Conservation (phyloP, 2,113 vertebrate genomes). For the Alligator sinensis region DNA sequence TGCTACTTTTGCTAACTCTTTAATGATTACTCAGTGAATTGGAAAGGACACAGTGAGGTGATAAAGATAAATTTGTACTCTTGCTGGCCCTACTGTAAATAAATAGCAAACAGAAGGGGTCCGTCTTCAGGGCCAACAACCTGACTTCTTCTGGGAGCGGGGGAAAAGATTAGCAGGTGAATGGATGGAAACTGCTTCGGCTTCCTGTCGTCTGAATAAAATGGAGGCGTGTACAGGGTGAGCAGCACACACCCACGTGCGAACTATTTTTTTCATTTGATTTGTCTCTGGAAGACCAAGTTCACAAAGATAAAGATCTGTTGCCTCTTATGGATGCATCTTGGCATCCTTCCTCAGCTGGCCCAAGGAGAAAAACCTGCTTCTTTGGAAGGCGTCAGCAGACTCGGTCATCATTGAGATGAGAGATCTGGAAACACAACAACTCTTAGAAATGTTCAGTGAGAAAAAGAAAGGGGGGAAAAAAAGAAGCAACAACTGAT, state of each 20-base stretch:
- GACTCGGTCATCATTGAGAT: background rate
- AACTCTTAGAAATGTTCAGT: background rate
- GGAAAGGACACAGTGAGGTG: too few relatives aligned
- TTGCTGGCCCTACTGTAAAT: background rate
- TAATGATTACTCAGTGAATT: too few relatives aligned
- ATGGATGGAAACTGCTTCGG: background rate
- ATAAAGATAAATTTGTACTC: too few relatives aligned
- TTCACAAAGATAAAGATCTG: background rate
- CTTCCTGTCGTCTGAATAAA: background rate
- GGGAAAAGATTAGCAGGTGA: background rate
- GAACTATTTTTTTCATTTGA: background rate
- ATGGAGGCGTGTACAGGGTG: rapidly evolving
- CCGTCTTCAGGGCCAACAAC: background rate
- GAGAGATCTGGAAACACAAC: background rate
- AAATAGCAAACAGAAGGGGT: background rate
- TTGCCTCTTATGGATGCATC: background rate
- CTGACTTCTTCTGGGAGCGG: background rate
- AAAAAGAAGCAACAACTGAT: background rate
- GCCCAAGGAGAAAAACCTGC: too few relatives aligned
- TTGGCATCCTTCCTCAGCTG: background rate
- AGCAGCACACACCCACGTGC: background rate
- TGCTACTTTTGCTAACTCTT: too few relatives aligned
- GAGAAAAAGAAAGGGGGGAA: too few relatives aligned
- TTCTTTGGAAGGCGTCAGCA: background rate
- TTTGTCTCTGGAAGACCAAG: background rate